Base-by-base conservation (phyloP, 2,888 invertebrate species). In the Nebria salina region DNA sequence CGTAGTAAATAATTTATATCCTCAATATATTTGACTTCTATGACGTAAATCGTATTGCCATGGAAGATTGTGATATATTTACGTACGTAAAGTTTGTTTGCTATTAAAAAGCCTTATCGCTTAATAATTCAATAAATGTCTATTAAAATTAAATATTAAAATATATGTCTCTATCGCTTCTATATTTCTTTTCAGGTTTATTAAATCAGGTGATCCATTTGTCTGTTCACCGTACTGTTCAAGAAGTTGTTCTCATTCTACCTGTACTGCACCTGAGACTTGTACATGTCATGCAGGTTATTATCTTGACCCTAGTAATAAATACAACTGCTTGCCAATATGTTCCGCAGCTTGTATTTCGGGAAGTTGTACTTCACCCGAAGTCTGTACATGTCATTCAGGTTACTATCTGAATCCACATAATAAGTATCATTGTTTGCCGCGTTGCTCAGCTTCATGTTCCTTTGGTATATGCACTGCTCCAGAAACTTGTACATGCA, bases 401-500 rank as follows among this genome's bases (percentile, higher is more conserved):
- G 82, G 83, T 9, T 84, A 80, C 70, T 8, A 43, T 82, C 82
- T 78, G 0, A 87, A 87, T 79, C 82, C 75, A 11, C 84, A 84
- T 0, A 85, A 85, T 25, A 86, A 86, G 2, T 84, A 83, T 4
- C 87, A 86, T 65, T 90, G 90, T 81, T 82, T 86, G 25, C 86
- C 89, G 2, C 86, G 91, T 77, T 94, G 94, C 83, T 88, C 90
- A 0, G 90, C 91, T 13, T 93, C 93, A 0, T 94, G 94, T 83
- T 89, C 89, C 9, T 94, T 94, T 84, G 94, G 94, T 0, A 89
- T 90, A 20, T 94, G 94, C 83, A 91, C 92, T 0, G 90, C 91
- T 0, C 94, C 94, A 0, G 92, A 93, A 86, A 90, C 91, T 83
- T 94, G 94, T 85, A 88, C 92, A 68, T 94, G 94, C 84, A 91